Evolutionary conservation across 2,113 vertebrate genomes (phyloP).

Genomic region (Gymnobelideus leadbeateri): DNA sequence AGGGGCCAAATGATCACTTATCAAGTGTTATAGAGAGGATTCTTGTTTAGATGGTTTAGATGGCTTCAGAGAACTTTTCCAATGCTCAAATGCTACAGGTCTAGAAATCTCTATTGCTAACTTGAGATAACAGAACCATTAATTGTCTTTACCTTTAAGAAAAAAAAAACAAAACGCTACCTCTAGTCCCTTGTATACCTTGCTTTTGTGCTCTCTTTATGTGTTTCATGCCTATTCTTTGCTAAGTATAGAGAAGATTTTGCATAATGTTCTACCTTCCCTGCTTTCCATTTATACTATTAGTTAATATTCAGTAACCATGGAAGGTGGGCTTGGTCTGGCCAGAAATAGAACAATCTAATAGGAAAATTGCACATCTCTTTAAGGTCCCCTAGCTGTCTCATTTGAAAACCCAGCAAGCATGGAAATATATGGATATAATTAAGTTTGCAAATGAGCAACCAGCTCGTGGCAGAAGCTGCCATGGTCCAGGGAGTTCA

Average conservation of each 20-base stretch:
- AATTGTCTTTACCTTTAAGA: neutral
- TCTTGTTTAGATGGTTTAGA: neutral
- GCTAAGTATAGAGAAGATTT: neutral
- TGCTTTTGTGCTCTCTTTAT: neutral
- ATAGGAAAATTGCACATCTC: slow-evolving; percentile 30
- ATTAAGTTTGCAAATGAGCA: slow-evolving; percentile 34
- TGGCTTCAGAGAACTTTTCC: neutral
- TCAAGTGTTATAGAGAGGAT: neutral
- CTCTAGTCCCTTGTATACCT: neutral
- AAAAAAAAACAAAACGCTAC: neutral
- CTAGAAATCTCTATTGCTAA: neutral
- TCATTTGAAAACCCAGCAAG: slow-evolving; percentile 48
- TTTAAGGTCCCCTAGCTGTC: slow-evolving; percentile 7
- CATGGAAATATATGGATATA: slow-evolving; percentile 53
- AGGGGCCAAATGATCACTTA: neutral
- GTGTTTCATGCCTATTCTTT: neutral
- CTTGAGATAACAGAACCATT: slow-evolving; percentile 13
- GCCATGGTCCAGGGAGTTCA: neutral
- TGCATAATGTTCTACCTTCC: neutral
- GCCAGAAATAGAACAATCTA: neutral
- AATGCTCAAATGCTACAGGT: neutral
- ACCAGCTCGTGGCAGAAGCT: neutral
- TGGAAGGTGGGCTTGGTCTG: neutral
- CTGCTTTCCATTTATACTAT: slow-evolving; percentile 18
- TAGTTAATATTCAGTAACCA: slow-evolving; percentile 25